Base-by-base conservation (phyloP, 1,140 invertebrate species). In the Drosophila ohnishii region DNA sequence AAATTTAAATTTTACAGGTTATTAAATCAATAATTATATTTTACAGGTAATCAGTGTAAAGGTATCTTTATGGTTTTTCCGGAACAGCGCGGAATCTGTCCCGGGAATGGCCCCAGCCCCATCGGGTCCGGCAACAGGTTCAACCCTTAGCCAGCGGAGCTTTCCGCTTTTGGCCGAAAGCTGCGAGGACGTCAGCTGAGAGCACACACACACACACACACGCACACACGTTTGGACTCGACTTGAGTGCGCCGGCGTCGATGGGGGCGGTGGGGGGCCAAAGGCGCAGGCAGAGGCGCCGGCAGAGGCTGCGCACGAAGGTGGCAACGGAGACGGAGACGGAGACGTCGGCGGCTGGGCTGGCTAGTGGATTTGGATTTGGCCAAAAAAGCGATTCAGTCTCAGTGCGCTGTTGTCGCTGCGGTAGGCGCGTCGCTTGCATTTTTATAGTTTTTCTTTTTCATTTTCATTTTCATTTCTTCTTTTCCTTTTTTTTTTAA, bases 321-420 rank as follows among this genome's bases (percentile, higher is more conserved):
- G 51, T 50, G 25, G 25, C 25, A 40, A 32, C 47, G 6, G 30
- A 13, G 40, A 30, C 63, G 40, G 48, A 42, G 44, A 34, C 67
- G 53, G 64, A 47, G 57, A 50, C 42, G 48, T 30, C 22, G 57
- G 47, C 75, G 58, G 45, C 62, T 58, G 40, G 47, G 45, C 61
- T 58, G 40, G 53, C 47, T 35, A 22, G 48, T 51, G 58, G 53
- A 61, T 78, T 63, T 79, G 61, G 61, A 66, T 79, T 75, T 84
- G 76, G 81, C 77, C 81, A 73, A 73, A 73, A 73, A 55, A 39
- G 47, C 57, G 47, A 45, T 67, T 78, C 66, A 70, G 69, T 72
- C 78, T 86, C 72, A 86, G 82, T 86, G 83, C 82, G 84, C 79
- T 77, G 78, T 76, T 83, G 82, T 83, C 84, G 82, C 64, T 87